Base-by-base conservation (phyloP, 2,888 invertebrate genomes). In the Agonopterix heracliana region DNA sequence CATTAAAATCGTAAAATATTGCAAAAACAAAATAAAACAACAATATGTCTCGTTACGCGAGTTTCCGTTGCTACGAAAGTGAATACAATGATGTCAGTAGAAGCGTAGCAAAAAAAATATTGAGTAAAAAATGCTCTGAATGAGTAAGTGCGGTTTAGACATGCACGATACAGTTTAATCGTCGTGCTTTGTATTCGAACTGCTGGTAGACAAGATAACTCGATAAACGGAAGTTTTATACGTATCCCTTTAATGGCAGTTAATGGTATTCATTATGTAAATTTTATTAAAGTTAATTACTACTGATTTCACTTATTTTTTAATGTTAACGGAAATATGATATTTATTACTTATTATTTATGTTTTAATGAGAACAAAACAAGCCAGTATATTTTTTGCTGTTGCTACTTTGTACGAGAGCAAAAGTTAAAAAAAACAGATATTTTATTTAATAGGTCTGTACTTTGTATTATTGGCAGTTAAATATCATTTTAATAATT, bases 1-100 rank as follows among this genome's bases (percentile, higher is more conserved):
- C 79, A 85, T 84, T 85, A 84, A 84, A 83, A 74, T 80, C 74
- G 78, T 68, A 73, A 83, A 82, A 84, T 83, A 84, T 83, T 78
- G 74, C 71, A 81, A 79, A 78, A 78, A 80, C 74, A 78, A 78
- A 79, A 77, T 72, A 79, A 78, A 78, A 78, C 74, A 73, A 70
- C 74, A 59, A 68, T 66, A 68, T 71, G 76, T 78, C 83, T 83
- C 80, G 81, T 84, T 84, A 83, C 82, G 71, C 74, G 76, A 80
- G 79, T 82, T 81, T 83, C 83, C 82, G 84, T 82, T 83, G 78
- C 80, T 80, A 84, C 82, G 84, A 84, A 84, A 85, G 81, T 81
- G 78, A 84, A 79, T 72, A 84, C 81, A 81, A 80, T 80, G 81
- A 81, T 82, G 81, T 79, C 80, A 79, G 79, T 73, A 26, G 26